Evolutionary conservation across 53 echinoderm and acorn worm species (phyloP), one percentile per base, ranked within the genome.

Genomic region (Pentamera pediparva): DNA sequence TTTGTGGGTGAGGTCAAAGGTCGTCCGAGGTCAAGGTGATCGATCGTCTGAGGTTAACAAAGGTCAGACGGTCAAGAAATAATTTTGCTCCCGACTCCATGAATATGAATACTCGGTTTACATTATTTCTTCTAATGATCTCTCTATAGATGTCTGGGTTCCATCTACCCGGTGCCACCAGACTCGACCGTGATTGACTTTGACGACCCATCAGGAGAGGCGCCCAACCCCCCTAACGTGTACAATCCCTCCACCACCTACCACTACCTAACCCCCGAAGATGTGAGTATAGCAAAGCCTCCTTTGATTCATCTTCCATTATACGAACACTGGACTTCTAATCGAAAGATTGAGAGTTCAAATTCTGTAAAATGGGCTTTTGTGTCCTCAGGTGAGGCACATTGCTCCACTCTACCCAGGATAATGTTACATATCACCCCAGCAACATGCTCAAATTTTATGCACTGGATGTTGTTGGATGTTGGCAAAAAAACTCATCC

Each of bases 221-320:
- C 61, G 0, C 89, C 86, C 11, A 73, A 80, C 0, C 93, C 93
- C 5, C 93, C 93, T 41, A 81, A 91, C 41, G 75, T 92, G 48
- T 12, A 61, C 61, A 88, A 84, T 59, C 70, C 86, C 1, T 65
- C 80, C 8, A 78, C 84, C n/a, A 80, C 83, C n/a, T 62, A 89
- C 61, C 80, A 75, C 51, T 92, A 92, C 86, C 58, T 92, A 56
- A 77, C 77, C 8, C 62, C 73, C 4, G 53, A 59, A 15, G 62
- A 61, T 47, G 82, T 50, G 19, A 50, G 24, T 50, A 0, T 50
- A 50, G 24, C 19, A 2, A 11, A 11, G 51, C 24, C 17, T 6
- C 19, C 3, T 6, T 50, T 50, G 51, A 0, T 20, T 6, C 5
- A 20, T 50, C 4, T 6, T 24, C 19, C 19, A 5, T 11, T 5